Conservation (phyloP, 2,113 vertebrate genomes). For the Antidorcas marsupialis region DNA sequence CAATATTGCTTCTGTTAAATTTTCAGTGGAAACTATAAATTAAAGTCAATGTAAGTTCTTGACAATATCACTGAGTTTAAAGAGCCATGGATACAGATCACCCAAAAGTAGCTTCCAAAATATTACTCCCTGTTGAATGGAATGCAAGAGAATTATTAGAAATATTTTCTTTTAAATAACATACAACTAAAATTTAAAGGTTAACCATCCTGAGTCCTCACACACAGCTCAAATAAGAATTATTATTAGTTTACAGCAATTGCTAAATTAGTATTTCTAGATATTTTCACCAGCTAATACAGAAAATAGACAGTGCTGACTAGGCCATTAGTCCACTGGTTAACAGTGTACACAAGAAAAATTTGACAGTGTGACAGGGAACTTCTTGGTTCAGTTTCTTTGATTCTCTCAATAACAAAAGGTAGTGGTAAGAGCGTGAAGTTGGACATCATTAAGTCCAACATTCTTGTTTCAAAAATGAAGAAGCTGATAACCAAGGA, state of each 20-base stretch:
- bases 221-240: background rate
- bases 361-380: background rate
- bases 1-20: background rate
- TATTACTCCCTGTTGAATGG: background rate
- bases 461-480: background rate
- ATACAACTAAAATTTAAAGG: background rate
- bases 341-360: background rate
- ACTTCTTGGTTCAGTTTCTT: background rate
- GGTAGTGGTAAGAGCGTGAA: background rate
- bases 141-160: background rate
- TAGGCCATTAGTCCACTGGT: background rate
- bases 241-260: background rate
- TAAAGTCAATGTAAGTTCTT: background rate
- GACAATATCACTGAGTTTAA: background rate
- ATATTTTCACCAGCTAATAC: background rate
- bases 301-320: background rate
- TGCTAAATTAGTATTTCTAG: background rate
- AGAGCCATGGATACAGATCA: background rate
- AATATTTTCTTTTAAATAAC: background rate
- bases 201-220: background rate
- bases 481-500: background rate
- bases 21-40: background rate
- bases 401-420: background rate
- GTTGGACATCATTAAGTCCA: background rate
- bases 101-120: background rate